Evolutionary conservation across 2,113 vertebrate genomes (phyloP).

Genomic region (Microcebus jonahi): DNA sequence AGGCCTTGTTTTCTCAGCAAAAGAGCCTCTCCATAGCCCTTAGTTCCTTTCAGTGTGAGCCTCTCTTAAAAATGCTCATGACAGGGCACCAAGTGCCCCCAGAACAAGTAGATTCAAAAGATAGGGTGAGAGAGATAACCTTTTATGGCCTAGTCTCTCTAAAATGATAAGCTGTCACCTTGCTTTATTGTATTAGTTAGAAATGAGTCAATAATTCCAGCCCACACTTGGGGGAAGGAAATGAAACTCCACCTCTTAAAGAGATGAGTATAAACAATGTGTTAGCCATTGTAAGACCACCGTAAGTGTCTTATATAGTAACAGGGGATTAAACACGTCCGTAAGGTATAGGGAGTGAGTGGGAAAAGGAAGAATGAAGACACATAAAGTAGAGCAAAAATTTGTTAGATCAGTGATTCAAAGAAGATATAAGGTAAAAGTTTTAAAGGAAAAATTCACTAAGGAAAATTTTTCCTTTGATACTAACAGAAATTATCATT

Average conservation of each 20-base stretch:
- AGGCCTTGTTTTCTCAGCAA: not conserved
- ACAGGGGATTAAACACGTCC: not conserved
- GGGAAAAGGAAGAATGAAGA: not conserved
- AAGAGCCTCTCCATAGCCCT: too few relatives aligned
- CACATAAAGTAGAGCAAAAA: not conserved
- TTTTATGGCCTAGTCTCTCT: not conserved
- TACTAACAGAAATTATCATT: not conserved
- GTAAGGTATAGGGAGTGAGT: not conserved
- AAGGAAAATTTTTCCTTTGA: not conserved
- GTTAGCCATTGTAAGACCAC: not conserved
- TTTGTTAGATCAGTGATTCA: not conserved
- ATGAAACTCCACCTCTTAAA: not conserved
- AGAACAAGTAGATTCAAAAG: not conserved
- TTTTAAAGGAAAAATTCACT: not conserved
- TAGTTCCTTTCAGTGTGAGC: not conserved
- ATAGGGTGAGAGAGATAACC: too few relatives aligned
- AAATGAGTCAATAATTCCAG: not conserved
- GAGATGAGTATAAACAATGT: not conserved
- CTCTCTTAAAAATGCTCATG: not conserved
- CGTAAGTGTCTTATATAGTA: not conserved
- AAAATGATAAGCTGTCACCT: not conserved
- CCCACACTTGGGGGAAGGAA: not conserved
- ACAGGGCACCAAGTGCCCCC: fast-evolving
- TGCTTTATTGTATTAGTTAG: not conserved
- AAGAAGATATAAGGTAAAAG: not conserved